These are phyloP conservation scores for Halocaridina rubra DNA, from an alignment of 2,888 invertebrate genomes.

Conservation along the genomic window DNA sequence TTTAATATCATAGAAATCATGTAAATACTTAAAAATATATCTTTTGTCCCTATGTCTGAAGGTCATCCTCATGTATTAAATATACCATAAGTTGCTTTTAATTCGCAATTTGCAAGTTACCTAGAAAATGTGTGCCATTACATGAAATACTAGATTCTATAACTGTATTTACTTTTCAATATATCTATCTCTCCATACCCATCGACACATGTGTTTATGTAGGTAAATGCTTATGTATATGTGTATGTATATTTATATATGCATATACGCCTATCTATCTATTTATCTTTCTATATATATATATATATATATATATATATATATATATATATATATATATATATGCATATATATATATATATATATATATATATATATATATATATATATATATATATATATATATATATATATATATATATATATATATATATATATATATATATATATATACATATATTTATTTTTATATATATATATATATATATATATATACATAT, in stretches of 20 bases:
- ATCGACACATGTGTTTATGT: background rate
- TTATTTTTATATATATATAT: constrained; percentile 10
- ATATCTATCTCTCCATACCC: background rate
- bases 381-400: background rate
- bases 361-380: background rate
- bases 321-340: background rate
- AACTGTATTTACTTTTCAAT: background rate
- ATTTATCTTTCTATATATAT: background rate
- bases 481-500: constrained; percentile 18
- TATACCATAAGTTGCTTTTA: too few species aligned
- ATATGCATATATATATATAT: background rate
- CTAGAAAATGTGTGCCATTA: background rate
- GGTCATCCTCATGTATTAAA: too few species aligned
- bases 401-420: background rate
- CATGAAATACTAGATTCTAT: too few species aligned
- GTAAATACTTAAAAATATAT: too few species aligned
- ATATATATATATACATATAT: background rate
- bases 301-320: background rate
- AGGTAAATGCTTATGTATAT: background rate
- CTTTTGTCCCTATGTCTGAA: too few species aligned
- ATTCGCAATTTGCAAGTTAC: too few species aligned
- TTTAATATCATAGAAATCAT: too few species aligned
- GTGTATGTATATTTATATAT: background rate
- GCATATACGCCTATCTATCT: background rate
- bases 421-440: background rate